Conservation (phyloP, 1,140 invertebrate species). For the Trichoplusia ni region DNA sequence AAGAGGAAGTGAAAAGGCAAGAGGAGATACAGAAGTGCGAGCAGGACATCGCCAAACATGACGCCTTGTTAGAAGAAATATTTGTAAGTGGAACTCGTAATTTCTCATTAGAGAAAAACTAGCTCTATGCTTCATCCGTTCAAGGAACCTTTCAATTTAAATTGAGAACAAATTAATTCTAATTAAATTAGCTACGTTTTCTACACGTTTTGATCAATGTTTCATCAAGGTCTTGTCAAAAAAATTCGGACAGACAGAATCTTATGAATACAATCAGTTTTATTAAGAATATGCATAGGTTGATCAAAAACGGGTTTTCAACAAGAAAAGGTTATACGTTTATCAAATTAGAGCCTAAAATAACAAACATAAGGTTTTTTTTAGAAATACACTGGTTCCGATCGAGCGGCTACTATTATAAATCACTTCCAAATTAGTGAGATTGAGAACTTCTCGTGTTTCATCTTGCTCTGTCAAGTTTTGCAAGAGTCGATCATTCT, state of each 20-base stretch:
- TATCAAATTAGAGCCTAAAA: background rate
- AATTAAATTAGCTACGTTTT: too few relatives aligned
- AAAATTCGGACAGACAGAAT: too few relatives aligned
- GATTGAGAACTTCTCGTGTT: conserved; percentile 92
- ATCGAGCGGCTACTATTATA: conserved; percentile 85
- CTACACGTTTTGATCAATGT: too few relatives aligned
- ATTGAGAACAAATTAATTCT: too few relatives aligned
- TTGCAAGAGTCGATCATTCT: conserved; percentile 85
- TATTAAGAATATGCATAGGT: too few relatives aligned
- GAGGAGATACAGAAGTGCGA: conserved; percentile 85
- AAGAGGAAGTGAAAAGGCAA: conserved; percentile 83
- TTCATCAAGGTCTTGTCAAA: too few relatives aligned
- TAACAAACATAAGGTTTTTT: background rate
- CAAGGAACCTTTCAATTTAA: too few relatives aligned
- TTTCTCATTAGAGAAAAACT: background rate
- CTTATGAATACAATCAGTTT: too few relatives aligned
- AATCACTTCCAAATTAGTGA: conserved; percentile 87
- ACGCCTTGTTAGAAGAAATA: conserved; percentile 85
- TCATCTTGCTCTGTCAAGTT: conserved; percentile 92
- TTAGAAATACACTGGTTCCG: conserved; percentile 82
- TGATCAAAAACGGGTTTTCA: too few relatives aligned
- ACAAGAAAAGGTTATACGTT: too few relatives aligned
- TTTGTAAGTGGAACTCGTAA: conserved; percentile 68
- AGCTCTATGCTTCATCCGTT: too few relatives aligned
- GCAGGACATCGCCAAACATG: conserved; percentile 84